Evolutionary conservation across 2,888 invertebrate species (phyloP).

Genomic region (Eutolmus rufibarbis): DNA sequence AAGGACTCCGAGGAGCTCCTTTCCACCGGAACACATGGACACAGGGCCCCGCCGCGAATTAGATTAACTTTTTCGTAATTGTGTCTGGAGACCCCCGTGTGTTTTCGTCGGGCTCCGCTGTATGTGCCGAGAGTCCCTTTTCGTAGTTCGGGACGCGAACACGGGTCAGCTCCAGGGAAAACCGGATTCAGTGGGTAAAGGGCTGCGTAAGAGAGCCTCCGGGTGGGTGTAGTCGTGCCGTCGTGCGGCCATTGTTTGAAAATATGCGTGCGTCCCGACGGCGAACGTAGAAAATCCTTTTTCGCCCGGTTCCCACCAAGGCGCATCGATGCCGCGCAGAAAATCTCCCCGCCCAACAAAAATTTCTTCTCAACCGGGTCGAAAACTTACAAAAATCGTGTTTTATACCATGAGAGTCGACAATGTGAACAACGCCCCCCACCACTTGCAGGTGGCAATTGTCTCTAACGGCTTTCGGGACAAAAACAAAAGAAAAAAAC

Average conservation of each 20-base stretch:
- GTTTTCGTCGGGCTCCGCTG: not conserved
- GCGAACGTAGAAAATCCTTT: not conserved
- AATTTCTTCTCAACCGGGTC: not conserved
- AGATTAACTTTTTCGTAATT: slow-evolving; percentile 33
- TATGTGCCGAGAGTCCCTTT: not conserved
- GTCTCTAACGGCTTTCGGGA: not conserved
- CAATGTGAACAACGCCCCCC: not conserved
- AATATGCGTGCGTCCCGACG: not conserved
- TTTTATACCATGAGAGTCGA: not conserved
- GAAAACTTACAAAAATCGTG: not conserved
- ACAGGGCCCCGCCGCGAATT: not conserved
- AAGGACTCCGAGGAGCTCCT: not conserved
- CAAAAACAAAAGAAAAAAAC: not conserved
- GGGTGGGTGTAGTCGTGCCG: not conserved
- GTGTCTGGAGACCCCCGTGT: slow-evolving; percentile 9
- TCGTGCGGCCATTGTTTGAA: not conserved
- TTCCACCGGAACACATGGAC: not conserved
- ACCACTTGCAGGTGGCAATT: not conserved
- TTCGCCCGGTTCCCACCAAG: not conserved
- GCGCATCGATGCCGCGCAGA: slow-evolving; percentile 25
- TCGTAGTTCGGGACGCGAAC: not conserved
- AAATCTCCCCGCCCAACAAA: slow-evolving; percentile 22
- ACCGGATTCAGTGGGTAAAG: not conserved
- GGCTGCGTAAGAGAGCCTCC: not conserved
- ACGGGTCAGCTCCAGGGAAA: not conserved